Conservation (phyloP, 2,113 vertebrate species). For the Tragulus kanchil region DNA sequence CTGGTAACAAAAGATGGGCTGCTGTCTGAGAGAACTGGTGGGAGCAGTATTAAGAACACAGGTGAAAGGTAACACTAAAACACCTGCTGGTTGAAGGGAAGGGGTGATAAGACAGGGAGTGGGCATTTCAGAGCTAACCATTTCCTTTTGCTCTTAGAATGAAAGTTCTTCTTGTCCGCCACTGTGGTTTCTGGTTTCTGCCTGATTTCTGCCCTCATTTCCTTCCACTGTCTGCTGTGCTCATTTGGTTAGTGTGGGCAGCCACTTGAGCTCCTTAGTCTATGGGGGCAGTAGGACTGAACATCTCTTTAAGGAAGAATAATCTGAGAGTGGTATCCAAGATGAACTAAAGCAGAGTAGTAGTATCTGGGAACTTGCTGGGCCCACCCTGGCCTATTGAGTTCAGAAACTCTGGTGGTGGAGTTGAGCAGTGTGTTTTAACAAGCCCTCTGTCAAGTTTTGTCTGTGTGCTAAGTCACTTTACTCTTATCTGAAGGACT, state of each 20-base stretch:
- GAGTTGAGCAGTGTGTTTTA: background rate
- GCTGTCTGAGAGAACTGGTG: background rate
- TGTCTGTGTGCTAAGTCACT: background rate
- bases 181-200: background rate
- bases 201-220: background rate
- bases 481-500: background rate
- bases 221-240: background rate
- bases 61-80: too few species aligned
- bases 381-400: background rate
- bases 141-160: background rate
- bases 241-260: background rate
- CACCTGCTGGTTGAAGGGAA: background rate
- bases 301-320: conserved; percentile 4
- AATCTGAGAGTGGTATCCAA: background rate
- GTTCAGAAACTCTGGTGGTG: background rate
- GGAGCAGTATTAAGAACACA: background rate
- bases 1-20: background rate
- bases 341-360: background rate
- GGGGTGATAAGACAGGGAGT: background rate
- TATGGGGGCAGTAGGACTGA: background rate
- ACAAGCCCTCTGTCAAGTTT: background rate
- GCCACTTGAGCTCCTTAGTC: background rate
- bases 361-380: background rate
- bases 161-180: background rate
- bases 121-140: background rate